These are phyloP conservation scores for Watsonalla cultraria DNA, from an alignment of 2,888 invertebrate species.

Conservation along the genomic window DNA sequence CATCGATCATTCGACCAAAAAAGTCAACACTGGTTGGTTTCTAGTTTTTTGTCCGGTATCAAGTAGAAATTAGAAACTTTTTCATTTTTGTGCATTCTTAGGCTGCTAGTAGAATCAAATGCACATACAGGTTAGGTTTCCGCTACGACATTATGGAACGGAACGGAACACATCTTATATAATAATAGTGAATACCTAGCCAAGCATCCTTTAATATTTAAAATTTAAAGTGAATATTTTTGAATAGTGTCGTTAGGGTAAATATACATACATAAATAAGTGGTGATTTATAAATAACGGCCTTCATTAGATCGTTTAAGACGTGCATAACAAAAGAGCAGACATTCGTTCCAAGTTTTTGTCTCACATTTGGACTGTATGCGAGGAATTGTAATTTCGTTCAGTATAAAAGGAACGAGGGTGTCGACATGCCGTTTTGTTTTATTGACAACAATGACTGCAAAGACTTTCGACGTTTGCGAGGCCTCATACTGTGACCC, in stretches of 20 bases:
- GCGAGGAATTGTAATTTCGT: conserved; percentile 58
- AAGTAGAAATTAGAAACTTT: conserved; percentile 17
- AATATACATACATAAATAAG: conserved; percentile 19
- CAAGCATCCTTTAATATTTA: conserved; percentile 13
- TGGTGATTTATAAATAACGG: conserved; percentile 63
- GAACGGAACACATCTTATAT: background rate
- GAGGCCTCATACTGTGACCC: conserved; percentile 69
- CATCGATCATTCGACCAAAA: conserved; percentile 61
- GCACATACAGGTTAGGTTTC: background rate
- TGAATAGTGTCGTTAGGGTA: conserved; percentile 3
- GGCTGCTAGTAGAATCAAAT: background rate
- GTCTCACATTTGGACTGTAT: conserved; percentile 51
- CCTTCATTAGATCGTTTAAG: conserved; percentile 55
- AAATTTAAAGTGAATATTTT: conserved; percentile 12
- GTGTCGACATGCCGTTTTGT: conserved; percentile 75
- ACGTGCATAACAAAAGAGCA: conserved; percentile 45
- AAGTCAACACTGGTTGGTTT: conserved; percentile 53
- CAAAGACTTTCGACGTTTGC: conserved; percentile 45
- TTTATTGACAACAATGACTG: conserved; percentile 63
- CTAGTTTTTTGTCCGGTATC: conserved; percentile 49
- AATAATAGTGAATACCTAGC: conserved; percentile 1
- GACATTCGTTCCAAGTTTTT: conserved; percentile 62
- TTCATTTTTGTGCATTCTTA: conserved; percentile 8
- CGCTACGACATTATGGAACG: background rate
- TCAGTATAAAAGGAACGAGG: conserved; percentile 66